Evolutionary conservation across 2,888 invertebrate genomes (phyloP).

Genomic region (Eupeodes luniger): DNA sequence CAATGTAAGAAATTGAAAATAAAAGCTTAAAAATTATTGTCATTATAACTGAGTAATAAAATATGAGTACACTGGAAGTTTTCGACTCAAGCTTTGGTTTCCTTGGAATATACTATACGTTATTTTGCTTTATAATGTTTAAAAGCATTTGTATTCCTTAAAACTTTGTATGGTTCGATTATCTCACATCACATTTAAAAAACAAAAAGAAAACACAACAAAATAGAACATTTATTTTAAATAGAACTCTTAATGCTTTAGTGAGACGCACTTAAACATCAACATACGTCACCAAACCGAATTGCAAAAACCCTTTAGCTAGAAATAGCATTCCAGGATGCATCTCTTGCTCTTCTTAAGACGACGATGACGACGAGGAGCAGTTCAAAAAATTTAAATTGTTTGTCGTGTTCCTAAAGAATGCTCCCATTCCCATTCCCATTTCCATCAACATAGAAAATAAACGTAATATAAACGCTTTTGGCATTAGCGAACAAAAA

Average conservation of each 20-base stretch:
- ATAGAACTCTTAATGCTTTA: not conserved
- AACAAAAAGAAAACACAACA: not conserved
- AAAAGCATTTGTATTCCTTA: not conserved
- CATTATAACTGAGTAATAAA: not conserved
- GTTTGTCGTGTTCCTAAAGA: slow-evolving; percentile 46
- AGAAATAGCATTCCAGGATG: slow-evolving; percentile 33
- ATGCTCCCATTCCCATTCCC: slow-evolving; percentile 25
- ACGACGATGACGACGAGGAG: not conserved
- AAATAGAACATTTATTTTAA: slow-evolving; percentile 29
- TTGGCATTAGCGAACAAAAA: slow-evolving; percentile 57
- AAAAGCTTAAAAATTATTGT: too few relatives aligned
- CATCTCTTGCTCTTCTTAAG: slow-evolving; percentile 9
- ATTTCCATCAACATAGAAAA: slow-evolving; percentile 7
- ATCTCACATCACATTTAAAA: not conserved
- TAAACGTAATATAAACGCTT: slow-evolving; percentile 39
- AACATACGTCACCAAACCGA: slow-evolving; percentile 29
- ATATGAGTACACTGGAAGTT: not conserved
- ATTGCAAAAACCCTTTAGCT: slow-evolving; percentile 23
- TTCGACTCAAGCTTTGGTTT: not conserved
- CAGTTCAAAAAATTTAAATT: slow-evolving; percentile 30
- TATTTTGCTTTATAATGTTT: not conserved
- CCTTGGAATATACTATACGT: not conserved
- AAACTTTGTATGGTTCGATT: slow-evolving; percentile 8
- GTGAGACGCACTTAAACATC: slow-evolving; percentile 37
- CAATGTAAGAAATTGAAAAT: too few relatives aligned